phyloP scores from a whole-genome alignment of 2,113 vertebrate species.

The Heloderma charlesbogerti region DNA sequence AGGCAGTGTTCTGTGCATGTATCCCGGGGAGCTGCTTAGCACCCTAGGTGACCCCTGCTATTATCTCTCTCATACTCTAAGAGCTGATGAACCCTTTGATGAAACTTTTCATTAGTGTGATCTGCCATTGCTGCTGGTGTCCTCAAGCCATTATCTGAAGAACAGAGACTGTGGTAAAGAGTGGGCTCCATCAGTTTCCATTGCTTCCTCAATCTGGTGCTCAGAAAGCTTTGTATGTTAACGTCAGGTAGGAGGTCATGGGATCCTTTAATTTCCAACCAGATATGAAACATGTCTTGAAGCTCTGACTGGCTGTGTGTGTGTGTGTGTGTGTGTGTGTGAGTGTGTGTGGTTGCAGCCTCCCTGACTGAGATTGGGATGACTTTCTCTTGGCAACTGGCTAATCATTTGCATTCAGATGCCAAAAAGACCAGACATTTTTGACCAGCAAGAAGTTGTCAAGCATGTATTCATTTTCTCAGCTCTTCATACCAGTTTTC shows the following conservation, averaged over 20 bases:
- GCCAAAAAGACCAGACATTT: constrained; percentile 35
- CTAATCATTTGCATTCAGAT: constrained; percentile 32
- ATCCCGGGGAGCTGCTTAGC: too few relatives aligned
- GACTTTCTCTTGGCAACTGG: constrained; percentile 33
- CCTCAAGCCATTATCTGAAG: background rate
- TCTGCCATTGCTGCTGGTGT: too few relatives aligned
- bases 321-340: background rate
- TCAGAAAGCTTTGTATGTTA: background rate
- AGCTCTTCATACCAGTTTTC: constrained; percentile 56
- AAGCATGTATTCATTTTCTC: constrained; percentile 51
- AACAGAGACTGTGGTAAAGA: background rate
- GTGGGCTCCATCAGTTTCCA: background rate
- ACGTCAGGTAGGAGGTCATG: background rate
- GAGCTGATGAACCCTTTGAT: too few relatives aligned
- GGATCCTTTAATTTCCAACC: background rate
- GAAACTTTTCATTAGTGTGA: too few relatives aligned
- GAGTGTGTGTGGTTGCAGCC: background rate
- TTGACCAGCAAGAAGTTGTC: constrained; percentile 41
- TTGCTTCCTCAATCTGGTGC: background rate
- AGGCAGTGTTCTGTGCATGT: too few relatives aligned
- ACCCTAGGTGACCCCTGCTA: too few relatives aligned
- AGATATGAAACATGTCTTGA: background rate
- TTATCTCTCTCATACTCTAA: too few relatives aligned
- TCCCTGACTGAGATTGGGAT: background rate
- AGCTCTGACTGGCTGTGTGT: background rate